Percentiles rank a stretch among this genome's conserved stretches.
Conservation (phyloP, 2,888 invertebrate genomes). For the Pterostichus madidus region DNA sequence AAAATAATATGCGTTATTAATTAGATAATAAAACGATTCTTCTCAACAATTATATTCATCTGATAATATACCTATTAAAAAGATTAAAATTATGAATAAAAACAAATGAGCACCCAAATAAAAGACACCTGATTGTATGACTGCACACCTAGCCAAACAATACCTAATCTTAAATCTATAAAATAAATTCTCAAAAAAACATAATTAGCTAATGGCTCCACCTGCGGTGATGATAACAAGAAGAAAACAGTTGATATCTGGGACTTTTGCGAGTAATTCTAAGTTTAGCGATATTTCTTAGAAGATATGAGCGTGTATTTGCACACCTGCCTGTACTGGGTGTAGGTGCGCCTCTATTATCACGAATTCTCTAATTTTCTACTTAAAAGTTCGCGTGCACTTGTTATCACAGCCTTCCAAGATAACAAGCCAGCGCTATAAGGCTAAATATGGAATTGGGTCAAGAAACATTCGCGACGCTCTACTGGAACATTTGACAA, state of each 20-base stretch:
- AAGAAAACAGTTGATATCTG: neutral
- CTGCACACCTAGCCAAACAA: neutral
- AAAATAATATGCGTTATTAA: neutral
- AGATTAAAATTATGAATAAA: constrained; percentile 3
- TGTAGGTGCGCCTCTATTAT: constrained; percentile 46
- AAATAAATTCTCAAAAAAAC: neutral
- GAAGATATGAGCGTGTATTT: constrained; percentile 48
- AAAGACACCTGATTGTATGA: constrained; percentile 12
- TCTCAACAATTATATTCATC: neutral
- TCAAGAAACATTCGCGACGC: constrained; percentile 2
- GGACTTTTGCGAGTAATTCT: neutral
- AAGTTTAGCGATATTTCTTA: neutral
- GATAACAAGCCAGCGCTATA: neutral
- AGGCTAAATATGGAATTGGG: constrained; percentile 39
- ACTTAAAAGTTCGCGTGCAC: constrained; percentile 56
- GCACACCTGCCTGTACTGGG: constrained; percentile 54
- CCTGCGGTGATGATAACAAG: neutral
- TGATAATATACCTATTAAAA: neutral
- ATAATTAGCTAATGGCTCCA: neutral
- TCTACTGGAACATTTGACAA: neutral
- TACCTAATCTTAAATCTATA: constrained; percentile 23
- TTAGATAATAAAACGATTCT: no score
- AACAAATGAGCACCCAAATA: neutral
- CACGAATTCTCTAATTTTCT: constrained; percentile 49
- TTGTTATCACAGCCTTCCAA: constrained; percentile 51